Percentiles rank a stretch among this genome's conserved stretches.
Evolutionary conservation across 2,113 vertebrate genomes (phyloP).

Genomic region (Callorhinus ursinus): DNA sequence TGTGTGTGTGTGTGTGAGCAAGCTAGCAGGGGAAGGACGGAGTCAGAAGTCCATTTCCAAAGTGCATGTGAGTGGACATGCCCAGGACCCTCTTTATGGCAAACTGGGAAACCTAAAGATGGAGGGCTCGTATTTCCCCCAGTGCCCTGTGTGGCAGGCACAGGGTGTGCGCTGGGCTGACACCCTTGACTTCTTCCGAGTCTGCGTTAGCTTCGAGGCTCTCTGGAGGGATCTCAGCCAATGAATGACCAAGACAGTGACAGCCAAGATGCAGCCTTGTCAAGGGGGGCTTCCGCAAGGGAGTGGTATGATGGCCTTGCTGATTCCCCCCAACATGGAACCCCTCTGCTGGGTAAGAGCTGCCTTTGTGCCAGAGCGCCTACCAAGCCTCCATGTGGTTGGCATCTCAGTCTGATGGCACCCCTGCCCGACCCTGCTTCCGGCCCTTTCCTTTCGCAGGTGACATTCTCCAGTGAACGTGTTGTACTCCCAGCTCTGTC

Average conservation of each 20-base stretch:
- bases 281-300: neutral
- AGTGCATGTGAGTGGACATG: neutral
- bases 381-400: neutral
- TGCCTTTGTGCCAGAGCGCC: neutral
- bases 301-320: rapidly evolving
- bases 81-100: neutral
- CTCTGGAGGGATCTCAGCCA: neutral
- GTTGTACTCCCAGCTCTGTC: neutral
- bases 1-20: neutral
- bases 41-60: neutral
- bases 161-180: neutral
- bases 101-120: neutral
- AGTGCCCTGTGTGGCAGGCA: neutral
- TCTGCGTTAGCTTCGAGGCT: neutral
- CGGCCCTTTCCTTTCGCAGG: too few species aligned
- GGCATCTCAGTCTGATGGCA: neutral
- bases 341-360: neutral
- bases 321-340: neutral
- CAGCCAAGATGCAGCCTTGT: neutral
- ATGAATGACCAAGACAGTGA: neutral
- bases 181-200: neutral
- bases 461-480: neutral
- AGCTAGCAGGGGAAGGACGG: neutral
- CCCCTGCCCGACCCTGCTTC: neutral
- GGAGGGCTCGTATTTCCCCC: neutral